Evolutionary conservation across 2,797 vertebrate species (phyloP).

Genomic region (Lacerta bilineata): DNA sequence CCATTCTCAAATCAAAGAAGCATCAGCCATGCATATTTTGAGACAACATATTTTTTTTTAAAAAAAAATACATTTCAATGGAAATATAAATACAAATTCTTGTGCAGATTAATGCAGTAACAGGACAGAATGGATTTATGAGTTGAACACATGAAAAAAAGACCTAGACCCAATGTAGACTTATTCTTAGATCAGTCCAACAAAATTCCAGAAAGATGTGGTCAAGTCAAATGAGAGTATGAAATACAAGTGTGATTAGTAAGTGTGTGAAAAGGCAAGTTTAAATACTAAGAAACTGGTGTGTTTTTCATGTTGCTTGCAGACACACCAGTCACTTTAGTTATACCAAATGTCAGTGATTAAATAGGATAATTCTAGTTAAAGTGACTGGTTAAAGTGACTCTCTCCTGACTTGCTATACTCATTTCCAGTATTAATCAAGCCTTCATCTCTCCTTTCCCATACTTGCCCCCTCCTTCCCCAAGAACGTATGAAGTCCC

Average conservation of each 20-base stretch:
- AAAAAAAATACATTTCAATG: not conserved
- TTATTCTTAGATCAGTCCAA: too few species aligned
- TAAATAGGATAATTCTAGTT: not conserved
- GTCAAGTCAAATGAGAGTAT: not conserved
- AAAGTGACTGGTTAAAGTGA: not conserved
- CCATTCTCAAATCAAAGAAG: not conserved
- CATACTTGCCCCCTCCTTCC: not conserved
- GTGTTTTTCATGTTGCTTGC: not conserved
- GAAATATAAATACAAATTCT: not conserved
- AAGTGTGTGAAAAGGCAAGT: not conserved
- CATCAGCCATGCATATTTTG: not conserved
- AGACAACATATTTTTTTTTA: not conserved
- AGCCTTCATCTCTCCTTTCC: not conserved
- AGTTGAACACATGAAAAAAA: not conserved
- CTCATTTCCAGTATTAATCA: not conserved
- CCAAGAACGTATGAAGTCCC: too few species aligned
- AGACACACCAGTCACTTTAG: not conserved
- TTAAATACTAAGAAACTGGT: not conserved
- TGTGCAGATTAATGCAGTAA: not conserved
- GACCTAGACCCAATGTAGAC: not conserved
- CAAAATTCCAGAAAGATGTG: not conserved
- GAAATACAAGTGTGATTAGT: not conserved
- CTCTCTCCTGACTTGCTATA: not conserved
- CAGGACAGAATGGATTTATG: not conserved
- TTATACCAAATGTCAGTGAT: not conserved